Base-by-base conservation (phyloP, 2,888 invertebrate species). In the Hypomecis punctinalis region DNA sequence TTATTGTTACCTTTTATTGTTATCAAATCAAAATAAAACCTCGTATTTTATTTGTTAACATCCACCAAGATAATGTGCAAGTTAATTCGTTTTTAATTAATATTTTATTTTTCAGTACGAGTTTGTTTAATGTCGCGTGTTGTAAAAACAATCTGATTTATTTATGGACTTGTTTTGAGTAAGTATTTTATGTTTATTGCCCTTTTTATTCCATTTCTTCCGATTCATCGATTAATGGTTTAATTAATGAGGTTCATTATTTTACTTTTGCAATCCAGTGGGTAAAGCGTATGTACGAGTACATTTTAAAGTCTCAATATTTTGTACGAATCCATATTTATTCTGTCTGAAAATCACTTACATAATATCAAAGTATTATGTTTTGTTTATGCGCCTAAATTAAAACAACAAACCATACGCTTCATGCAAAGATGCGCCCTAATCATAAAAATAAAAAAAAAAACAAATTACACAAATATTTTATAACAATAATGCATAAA, bases 1-100 rank as follows among this genome's bases (percentile, higher is more conserved):
- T 69, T 66, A 67, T 72, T 69, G 62, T 67, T 56, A 58, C 71
- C 66, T 74, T 71, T 77, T 78, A 71, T 69, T 73, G 59, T 64
- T 72, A 73, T 76, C 75, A 75, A 75, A 73, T 74, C 66, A 68
- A 76, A 71, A 76, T 73, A 74, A 76, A 75, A 74, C 67, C 67
- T 63, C 68, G 61, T 76, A 72, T 75, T 59, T 75, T 67, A 66
- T 72, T 73, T 75, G 73, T 76, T 79, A 77, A 76, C 76, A 68
- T 72, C 60, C 67, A 53, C 37, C 65, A 65, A 63, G 66, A 63
- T 69, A 61, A 58, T 54, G 55, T 66, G 63, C 69, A 70, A 67
- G 66, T 72, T 64, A 63, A 68, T 65, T 66, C 10, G 40, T 7
- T 55, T 58, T 63, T 61, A 69, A 70, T 69, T 66, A 68, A 66